Evolutionary conservation across 1,140 invertebrate genomes (phyloP), one percentile per base, ranked within the genome.

Genomic region (Geopemphigus sp.): DNA sequence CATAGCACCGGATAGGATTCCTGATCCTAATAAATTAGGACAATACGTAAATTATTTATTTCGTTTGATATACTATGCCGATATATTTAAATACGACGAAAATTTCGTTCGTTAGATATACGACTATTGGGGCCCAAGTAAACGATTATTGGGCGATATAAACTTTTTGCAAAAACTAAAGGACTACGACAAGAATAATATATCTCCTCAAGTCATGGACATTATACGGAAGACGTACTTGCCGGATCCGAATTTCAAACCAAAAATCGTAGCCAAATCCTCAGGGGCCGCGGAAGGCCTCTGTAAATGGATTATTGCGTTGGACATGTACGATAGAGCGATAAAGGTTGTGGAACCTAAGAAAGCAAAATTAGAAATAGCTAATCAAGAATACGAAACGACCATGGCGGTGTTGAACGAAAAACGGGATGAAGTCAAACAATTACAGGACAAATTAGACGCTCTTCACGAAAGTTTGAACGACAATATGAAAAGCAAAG

Each of bases 111-210:
- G 32, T 70, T 93, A 22, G 85, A 47, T 76, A 76, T 26, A 91
- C 39, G 96, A 98, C 84, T 98, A 90, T 86, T 98, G 96, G 96
- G 92, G 91, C 0, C 95, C 95, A 1, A 96, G 94, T 83, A 95
- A 96, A 87, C 90, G 92, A 83, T 84, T 98, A 29, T 87, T 98
- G 17, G 94, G 93, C 56, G 96, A 98, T 83, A 94, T 97, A 87
- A 90, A 89, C 73, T 98, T 98, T 85, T 86, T 98, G 32, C 90
- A 92, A 81, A 88, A 88, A 5, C 85, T 98, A 14, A 92, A 91
- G 85, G 93, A 95, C 80, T 98, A 94, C 84, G 94, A 98, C 84
- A 97, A 96, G 88, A 96, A 96, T 85, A 91, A 96, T 86, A 93
- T 98, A 83, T 89, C 93, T 53, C 84, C 88, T 6, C 89, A 90